Evolutionary conservation across 2,888 invertebrate species (phyloP).

Genomic region (Hydrotaea diabolus): DNA sequence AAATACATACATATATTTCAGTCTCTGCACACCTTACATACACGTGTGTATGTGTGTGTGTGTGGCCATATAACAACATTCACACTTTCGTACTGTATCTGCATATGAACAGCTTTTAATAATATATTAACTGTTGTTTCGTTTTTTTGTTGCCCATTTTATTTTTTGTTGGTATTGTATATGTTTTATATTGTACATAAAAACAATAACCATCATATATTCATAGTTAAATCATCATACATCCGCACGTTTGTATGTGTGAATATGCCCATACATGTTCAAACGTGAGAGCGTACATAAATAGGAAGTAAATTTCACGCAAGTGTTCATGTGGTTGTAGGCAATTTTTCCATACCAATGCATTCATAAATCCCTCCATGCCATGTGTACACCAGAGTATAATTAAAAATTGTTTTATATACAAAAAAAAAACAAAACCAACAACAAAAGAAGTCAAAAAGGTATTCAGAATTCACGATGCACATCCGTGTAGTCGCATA

Average conservation of each 20-base stretch:
- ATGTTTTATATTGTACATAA: conserved; percentile 27
- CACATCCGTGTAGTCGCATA: no score
- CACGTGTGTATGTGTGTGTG: background rate
- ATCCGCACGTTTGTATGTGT: background rate
- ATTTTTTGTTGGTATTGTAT: no score
- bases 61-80: background rate
- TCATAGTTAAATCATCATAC: conserved; percentile 35
- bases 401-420: conserved; percentile 60
- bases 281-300: background rate
- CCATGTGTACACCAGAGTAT: conserved; percentile 53
- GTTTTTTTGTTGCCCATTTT: background rate
- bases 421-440: conserved; percentile 7
- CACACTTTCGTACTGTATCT: background rate
- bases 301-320: background rate
- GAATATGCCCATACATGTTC: background rate
- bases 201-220: conserved; percentile 50
- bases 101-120: conserved; percentile 38
- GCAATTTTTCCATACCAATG: background rate
- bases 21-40: background rate
- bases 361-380: conserved; percentile 40
- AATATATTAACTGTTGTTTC: conserved; percentile 39
- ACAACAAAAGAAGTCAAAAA: conserved; percentile 19
- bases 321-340: no score
- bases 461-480: background rate
- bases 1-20: background rate